These are phyloP conservation scores for Clarias laeviceps DNA, from an alignment of 2,797 vertebrate species.

Conservation along the genomic window DNA sequence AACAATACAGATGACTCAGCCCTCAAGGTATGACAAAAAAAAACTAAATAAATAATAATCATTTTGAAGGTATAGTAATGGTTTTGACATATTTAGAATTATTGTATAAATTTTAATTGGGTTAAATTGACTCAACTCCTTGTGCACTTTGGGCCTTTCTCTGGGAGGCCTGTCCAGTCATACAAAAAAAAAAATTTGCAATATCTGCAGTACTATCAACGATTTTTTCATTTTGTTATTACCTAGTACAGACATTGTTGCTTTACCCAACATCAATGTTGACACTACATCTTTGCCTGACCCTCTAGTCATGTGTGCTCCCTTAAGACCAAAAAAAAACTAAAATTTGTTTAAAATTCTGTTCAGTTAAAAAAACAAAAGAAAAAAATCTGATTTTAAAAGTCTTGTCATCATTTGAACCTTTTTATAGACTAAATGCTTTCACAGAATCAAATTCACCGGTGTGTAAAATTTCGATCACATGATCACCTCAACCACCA, in stretches of 20 bases:
- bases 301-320: not conserved
- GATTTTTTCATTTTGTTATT: not conserved
- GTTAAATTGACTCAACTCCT: not conserved
- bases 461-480: slow-evolving; percentile 9
- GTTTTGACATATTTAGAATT: not conserved
- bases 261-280: too few species aligned
- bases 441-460: not conserved
- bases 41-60: not conserved
- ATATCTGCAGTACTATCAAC: not conserved
- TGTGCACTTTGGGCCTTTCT: too few species aligned
- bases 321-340: not conserved
- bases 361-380: too few species aligned
- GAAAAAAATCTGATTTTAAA: not conserved
- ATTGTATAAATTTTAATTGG: not conserved
- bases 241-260: not conserved
- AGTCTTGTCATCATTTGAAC: not conserved
- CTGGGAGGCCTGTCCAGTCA: not conserved
- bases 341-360: not conserved
- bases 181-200: not conserved
- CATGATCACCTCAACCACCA: slow-evolving; percentile 14
- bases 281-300: not conserved
- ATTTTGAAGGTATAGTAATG: not conserved
- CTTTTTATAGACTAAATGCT: not conserved
- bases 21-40: not conserved
- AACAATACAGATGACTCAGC: not conserved